phyloP scores from a whole-genome alignment of 2,797 vertebrate species.

The Salarias fasciatus region DNA sequence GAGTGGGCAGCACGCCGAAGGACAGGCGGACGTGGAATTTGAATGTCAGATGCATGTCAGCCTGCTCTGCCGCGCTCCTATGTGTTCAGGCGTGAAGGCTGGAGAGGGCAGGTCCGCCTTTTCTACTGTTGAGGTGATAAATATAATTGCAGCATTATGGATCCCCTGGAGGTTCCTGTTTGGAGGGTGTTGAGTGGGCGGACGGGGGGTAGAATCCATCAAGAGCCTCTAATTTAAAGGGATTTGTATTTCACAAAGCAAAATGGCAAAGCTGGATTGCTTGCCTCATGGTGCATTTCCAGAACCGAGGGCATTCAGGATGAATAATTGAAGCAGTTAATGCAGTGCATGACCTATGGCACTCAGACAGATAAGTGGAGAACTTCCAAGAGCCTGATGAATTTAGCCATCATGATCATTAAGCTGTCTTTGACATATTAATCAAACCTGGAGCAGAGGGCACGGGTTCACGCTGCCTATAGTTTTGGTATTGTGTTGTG shows the following conservation, averaged over 20 bases:
- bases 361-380: slow-evolving; percentile 63
- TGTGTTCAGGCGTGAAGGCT: slow-evolving; percentile 38
- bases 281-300: slow-evolving; percentile 58
- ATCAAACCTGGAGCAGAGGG: slow-evolving; percentile 53
- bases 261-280: slow-evolving; percentile 61
- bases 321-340: slow-evolving; percentile 80
- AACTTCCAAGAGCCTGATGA: slow-evolving; percentile 67
- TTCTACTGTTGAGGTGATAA: slow-evolving; percentile 73
- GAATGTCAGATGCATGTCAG: slow-evolving; percentile 64
- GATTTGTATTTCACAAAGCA: slow-evolving; percentile 68
- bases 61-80: slow-evolving; percentile 59
- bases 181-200: slow-evolving; percentile 46
- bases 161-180: slow-evolving; percentile 62
- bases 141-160: slow-evolving; percentile 77
- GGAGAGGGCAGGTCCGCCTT: slow-evolving; percentile 45
- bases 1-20: slow-evolving; percentile 42
- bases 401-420: slow-evolving; percentile 66
- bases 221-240: slow-evolving; percentile 68
- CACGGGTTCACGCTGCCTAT: slow-evolving; percentile 21
- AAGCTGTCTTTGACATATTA: slow-evolving; percentile 58
- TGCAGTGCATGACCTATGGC: slow-evolving; percentile 69
- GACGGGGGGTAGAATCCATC: slow-evolving; percentile 59
- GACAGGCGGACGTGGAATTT: slow-evolving; percentile 50
- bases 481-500: slow-evolving; percentile 27
- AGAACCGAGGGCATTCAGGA: slow-evolving; percentile 58